Conservation (phyloP, 2,113 vertebrate species). For the Mustelus asterias region DNA sequence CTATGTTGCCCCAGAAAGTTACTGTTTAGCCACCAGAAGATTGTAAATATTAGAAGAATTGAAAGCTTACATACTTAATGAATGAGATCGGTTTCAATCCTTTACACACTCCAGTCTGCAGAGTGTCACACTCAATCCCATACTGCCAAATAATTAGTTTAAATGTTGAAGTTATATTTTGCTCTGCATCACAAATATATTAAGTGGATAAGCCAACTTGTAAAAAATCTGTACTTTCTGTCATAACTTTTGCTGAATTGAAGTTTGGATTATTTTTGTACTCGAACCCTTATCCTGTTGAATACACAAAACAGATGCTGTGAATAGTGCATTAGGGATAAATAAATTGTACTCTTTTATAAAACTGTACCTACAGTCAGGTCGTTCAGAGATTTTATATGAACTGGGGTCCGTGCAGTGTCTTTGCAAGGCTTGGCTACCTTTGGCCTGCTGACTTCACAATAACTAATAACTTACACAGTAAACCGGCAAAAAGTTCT, state of each 20-base stretch:
- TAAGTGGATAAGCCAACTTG: background rate
- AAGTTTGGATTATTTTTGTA: background rate
- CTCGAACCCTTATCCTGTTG: conserved; percentile 3
- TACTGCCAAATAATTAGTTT: background rate
- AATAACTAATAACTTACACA: background rate
- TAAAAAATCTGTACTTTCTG: background rate
- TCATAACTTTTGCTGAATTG: background rate
- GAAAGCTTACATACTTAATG: background rate
- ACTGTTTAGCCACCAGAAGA: background rate
- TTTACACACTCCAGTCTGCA: background rate
- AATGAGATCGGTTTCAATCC: background rate
- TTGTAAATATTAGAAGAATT: background rate
- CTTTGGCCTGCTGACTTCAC: background rate
- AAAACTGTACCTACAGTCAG: background rate
- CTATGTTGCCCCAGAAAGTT: background rate
- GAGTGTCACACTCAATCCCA: background rate
- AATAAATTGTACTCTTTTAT: background rate
- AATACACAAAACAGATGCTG: background rate
- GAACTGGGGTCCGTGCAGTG: background rate
- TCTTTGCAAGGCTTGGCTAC: background rate
- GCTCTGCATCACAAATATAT: background rate
- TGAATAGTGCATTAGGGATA: background rate
- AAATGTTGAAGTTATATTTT: background rate
- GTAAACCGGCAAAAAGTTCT: background rate
- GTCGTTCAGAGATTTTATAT: background rate